These are phyloP conservation scores for Cyprinella venusta DNA, from an alignment of 2,797 vertebrate genomes.

Conservation along the genomic window DNA sequence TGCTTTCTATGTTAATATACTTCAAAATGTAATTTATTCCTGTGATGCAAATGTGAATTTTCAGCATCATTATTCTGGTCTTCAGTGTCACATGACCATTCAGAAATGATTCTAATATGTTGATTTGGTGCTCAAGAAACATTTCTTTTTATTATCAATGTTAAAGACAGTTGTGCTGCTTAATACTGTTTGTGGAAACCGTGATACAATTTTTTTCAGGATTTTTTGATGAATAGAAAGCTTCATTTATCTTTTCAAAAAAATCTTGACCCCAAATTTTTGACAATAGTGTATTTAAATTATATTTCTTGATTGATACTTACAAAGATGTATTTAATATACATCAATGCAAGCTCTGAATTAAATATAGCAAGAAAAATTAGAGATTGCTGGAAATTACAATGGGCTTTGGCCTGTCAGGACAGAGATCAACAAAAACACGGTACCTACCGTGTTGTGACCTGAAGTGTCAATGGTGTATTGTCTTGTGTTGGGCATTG, in stretches of 20 bases:
- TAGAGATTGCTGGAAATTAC: neutral
- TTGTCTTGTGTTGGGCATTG: slow-evolving; percentile 76
- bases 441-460: slow-evolving; percentile 56
- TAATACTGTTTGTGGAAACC: neutral
- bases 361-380: neutral
- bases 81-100: neutral
- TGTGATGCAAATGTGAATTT: neutral
- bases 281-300: neutral
- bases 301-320: neutral
- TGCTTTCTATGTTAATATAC: neutral
- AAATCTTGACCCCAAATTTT: neutral
- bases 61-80: neutral
- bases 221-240: neutral
- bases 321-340: neutral
- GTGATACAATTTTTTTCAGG: neutral
- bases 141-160: neutral
- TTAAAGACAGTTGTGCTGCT: neutral
- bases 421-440: neutral
- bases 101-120: neutral
- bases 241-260: neutral
- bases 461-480: slow-evolving; percentile 66
- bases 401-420: neutral
- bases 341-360: neutral
- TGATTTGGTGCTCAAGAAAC: neutral
- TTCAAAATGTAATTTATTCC: neutral